A percentile compares a stretch with the other conserved stretches of the same genome.
phyloP scores from a whole-genome alignment of 2,797 vertebrate species.

The Lycodopsis pacificus region DNA sequence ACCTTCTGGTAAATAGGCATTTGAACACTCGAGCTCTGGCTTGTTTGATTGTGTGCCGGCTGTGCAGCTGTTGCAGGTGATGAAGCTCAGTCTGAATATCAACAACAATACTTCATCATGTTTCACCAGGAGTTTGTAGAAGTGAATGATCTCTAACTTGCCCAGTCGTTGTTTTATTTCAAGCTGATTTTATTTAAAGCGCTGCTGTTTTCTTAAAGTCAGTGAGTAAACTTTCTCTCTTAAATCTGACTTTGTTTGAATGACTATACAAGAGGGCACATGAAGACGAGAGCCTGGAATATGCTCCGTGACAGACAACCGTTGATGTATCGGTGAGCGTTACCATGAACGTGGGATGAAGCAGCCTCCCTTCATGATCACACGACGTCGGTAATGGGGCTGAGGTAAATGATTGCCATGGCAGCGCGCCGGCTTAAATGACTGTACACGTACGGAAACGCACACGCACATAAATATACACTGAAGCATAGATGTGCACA shows the following conservation, averaged over 20 bases:
- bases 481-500: slow-evolving; percentile 44
- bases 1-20: slow-evolving; percentile 18
- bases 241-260: slow-evolving; percentile 9
- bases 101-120: neutral
- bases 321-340: slow-evolving; percentile 26
- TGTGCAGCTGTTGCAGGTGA: slow-evolving; percentile 42
- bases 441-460: slow-evolving; percentile 15
- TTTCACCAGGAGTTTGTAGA: slow-evolving; percentile 29
- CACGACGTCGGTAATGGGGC: slow-evolving; percentile 64
- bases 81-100: slow-evolving; percentile 22
- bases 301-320: slow-evolving; percentile 16
- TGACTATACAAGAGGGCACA: neutral
- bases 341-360: slow-evolving; percentile 59
- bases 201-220: neutral
- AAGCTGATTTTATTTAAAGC: neutral
- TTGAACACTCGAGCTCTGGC: slow-evolving; percentile 25
- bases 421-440: slow-evolving; percentile 56
- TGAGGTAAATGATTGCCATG: slow-evolving; percentile 74
- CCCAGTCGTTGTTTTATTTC: neutral
- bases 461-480: slow-evolving; percentile 37
- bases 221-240: slow-evolving; percentile 1
- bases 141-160: slow-evolving; percentile 12
- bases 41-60: slow-evolving; percentile 38
- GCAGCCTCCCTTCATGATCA: slow-evolving; percentile 71
- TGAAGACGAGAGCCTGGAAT: neutral